Conservation (phyloP, 2,888 invertebrate species). For the Eupithecia insigniata region DNA sequence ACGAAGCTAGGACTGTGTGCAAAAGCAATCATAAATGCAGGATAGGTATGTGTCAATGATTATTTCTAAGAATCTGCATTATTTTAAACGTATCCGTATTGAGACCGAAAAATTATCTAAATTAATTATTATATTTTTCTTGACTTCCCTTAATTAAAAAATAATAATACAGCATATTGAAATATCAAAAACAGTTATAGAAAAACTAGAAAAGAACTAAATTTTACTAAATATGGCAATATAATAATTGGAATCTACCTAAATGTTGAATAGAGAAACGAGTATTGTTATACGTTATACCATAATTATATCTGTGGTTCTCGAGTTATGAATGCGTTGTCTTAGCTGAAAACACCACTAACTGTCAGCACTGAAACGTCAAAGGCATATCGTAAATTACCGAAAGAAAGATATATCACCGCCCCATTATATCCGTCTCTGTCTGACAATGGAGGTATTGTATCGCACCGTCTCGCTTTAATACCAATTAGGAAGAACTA, state of each 20-base stretch:
- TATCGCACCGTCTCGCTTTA: constrained; percentile 57
- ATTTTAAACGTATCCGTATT: neutral
- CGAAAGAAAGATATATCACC: constrained; percentile 78
- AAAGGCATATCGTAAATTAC: constrained; percentile 65
- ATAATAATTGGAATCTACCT: neutral
- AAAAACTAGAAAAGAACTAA: neutral
- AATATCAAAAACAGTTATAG: neutral
- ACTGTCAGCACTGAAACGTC: constrained; percentile 64
- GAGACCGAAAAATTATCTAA: neutral
- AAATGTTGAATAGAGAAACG: neutral
- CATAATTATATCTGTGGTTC: constrained; percentile 33
- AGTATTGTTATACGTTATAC: neutral
- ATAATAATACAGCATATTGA: neutral
- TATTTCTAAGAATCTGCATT: constrained; percentile 40
- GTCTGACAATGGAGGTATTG: constrained; percentile 44
- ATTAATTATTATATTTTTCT: neutral
- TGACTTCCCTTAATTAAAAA: neutral
- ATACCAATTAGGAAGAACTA: constrained; percentile 70
- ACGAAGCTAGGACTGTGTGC: constrained; percentile 64
- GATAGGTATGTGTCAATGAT: constrained; percentile 28
- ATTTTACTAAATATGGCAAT: too few species aligned
- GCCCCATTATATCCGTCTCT: constrained; percentile 57
- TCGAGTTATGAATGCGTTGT: constrained; percentile 70
- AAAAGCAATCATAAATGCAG: constrained; percentile 40
- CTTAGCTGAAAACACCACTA: constrained; percentile 66